These are phyloP conservation scores for Drosophila antonietae DNA, from an alignment of 2,888 invertebrate species.

Conservation along the genomic window DNA sequence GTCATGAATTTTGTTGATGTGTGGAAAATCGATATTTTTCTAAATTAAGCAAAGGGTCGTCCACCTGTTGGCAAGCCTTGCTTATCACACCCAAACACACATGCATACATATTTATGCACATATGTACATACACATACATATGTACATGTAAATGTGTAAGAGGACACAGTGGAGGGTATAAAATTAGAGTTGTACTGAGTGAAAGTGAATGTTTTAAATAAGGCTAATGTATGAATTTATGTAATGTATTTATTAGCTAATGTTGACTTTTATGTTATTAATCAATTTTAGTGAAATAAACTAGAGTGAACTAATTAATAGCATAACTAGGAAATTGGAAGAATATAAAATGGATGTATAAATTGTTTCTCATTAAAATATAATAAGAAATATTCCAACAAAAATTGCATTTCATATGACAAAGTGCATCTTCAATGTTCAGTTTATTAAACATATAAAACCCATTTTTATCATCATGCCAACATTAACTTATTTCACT, in stretches of 20 bases:
- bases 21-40: conserved; percentile 52
- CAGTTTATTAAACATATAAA: too few relatives aligned
- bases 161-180: conserved; percentile 4
- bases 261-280: not conserved
- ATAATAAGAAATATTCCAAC: not conserved
- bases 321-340: not conserved
- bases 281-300: not conserved
- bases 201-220: not conserved
- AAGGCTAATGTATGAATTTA: not conserved
- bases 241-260: too few relatives aligned
- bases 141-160: not conserved
- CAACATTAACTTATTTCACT: not conserved
- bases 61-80: conserved; percentile 65
- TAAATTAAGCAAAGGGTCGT: conserved; percentile 52
- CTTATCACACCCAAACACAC: conserved; percentile 26
- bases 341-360: too few relatives aligned
- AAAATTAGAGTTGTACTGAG: conserved; percentile 2
- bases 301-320: not conserved
- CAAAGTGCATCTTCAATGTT: not conserved
- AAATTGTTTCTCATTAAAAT: not conserved
- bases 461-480: not conserved
- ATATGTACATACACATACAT: not conserved
- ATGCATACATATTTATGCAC: not conserved
- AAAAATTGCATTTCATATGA: not conserved
- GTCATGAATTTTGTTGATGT: conserved; percentile 1